Evolutionary conservation across 2,888 invertebrate genomes (phyloP), one percentile per base, ranked within the genome.

Genomic region (Drosophila helvetica): DNA sequence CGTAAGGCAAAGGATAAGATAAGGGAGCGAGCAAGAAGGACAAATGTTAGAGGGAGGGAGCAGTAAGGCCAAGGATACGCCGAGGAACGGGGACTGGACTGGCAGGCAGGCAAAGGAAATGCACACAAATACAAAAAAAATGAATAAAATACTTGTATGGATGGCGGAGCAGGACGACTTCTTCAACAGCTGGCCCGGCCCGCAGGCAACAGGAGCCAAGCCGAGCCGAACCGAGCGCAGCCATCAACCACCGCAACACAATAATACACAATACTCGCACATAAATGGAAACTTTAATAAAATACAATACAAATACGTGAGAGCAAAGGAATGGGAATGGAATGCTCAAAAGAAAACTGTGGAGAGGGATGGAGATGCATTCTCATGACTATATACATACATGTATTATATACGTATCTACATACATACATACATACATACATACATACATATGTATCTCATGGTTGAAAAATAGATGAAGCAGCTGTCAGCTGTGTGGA

Each of bases 401-500:
- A 54, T 33, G 27, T 15, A 15, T 38, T 33, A 38, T 50, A 33
- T 54, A 15, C 6, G 15, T 38, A 38, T 5, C 0, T 38, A 38
- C 6, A 0, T 22, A 38, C 6, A 0, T 15, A 15, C 15, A 38
- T 15, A 53, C 48, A 68, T 30, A 55, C 19, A 43, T 15, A 15
- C 15, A 38, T 15, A 53, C 48, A 68, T 30, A 55, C 19, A 43
- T 38, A 48, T 63, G 63, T 38, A 70, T 72, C 70, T 72, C 56
- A 71, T 56, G 61, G 61, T 47, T 65, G 61, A 25, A 73, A 73
- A 72, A 73, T 72, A 73, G 65, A 72, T 65, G 74, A 73, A 69
- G 78, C 85, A 86, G 87, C 87, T 84, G 86, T 75, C 82, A 82
- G 85, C 87, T 82, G 82, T 85, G 82, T 67, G 68, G 76, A 69